Evolutionary conservation across 2,797 vertebrate genomes (phyloP).

Genomic region (Notoglanidium macrostoma): DNA sequence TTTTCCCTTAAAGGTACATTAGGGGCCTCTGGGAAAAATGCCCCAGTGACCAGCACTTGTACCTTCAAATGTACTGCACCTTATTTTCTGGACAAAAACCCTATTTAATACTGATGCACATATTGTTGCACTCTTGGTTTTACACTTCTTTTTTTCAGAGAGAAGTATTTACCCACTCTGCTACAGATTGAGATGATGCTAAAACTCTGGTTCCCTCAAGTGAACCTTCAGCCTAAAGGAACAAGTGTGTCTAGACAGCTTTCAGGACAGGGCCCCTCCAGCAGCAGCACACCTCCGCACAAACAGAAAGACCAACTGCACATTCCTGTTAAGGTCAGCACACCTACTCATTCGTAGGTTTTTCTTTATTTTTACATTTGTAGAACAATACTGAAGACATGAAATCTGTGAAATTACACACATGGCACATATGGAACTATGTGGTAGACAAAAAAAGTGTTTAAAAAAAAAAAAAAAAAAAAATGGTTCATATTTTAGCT

Average conservation of each 20-base stretch:
- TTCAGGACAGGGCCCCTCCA: slow-evolving; percentile 39
- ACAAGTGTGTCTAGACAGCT: slow-evolving; percentile 41
- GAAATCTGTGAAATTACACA: no score
- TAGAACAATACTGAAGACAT: no score
- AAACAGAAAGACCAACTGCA: slow-evolving; percentile 72
- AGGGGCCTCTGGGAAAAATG: background rate
- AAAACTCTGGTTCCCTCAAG: slow-evolving; percentile 89
- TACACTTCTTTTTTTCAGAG: slow-evolving; percentile 67
- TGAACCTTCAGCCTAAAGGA: slow-evolving; percentile 65
- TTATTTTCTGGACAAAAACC: background rate
- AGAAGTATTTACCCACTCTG: slow-evolving; percentile 86
- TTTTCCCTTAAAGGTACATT: background rate
- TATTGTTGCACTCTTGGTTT: background rate
- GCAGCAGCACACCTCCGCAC: slow-evolving; percentile 65
- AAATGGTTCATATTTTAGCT: no score
- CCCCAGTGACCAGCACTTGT: background rate
- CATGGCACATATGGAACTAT: no score
- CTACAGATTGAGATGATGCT: slow-evolving; percentile 93
- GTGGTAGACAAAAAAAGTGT: no score
- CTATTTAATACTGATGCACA: background rate
- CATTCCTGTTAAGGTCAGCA: slow-evolving; percentile 71
- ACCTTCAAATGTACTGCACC: background rate
- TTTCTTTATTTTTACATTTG: no score
- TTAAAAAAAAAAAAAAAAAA: no score
- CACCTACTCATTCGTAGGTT: background rate